Percentiles rank a stretch among this genome's conserved stretches.
Conservation (phyloP, 2,113 vertebrate species). For the Epinephelus lanceolatus region DNA sequence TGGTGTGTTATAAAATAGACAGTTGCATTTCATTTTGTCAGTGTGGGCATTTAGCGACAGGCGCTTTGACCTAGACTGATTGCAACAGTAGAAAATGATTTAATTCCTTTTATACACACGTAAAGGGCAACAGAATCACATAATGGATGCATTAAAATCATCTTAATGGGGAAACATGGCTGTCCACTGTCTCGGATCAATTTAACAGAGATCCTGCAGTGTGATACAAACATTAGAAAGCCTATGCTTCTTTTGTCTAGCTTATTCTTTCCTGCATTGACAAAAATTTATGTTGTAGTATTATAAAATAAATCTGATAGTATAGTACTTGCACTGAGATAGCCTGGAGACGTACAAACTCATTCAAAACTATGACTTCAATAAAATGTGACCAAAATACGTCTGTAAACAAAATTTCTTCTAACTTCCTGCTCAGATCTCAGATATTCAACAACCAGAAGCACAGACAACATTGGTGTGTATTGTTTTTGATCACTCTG, state of each 20-base stretch:
- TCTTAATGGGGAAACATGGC: slow-evolving; percentile 29
- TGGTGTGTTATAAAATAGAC: neutral
- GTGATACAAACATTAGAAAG: neutral
- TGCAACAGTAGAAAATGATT: neutral
- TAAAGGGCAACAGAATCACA: slow-evolving; percentile 19
- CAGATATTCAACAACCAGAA: neutral
- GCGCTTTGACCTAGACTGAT: slow-evolving; percentile 17
- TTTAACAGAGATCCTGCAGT: slow-evolving; percentile 10
- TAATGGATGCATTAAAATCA: slow-evolving; percentile 23
- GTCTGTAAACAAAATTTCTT: slow-evolving; percentile 6
- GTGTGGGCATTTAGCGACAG: neutral
- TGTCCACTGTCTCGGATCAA: neutral
- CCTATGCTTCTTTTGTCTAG: neutral
- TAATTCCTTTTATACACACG: slow-evolving; percentile 4
- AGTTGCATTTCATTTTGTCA: neutral
- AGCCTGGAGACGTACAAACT: neutral
- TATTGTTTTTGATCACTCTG: slow-evolving; percentile 21
- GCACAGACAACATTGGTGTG: neutral
- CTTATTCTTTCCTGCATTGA: neutral
- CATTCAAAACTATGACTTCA: slow-evolving; percentile 1
- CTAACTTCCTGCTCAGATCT: neutral
- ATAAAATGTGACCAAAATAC: neutral
- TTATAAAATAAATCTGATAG: neutral
- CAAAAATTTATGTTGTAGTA: neutral
- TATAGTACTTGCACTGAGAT: neutral